Percentiles rank a stretch among this genome's conserved stretches.
phyloP scores from a whole-genome alignment of 1,140 invertebrate species.

The Trichoplusia ni region DNA sequence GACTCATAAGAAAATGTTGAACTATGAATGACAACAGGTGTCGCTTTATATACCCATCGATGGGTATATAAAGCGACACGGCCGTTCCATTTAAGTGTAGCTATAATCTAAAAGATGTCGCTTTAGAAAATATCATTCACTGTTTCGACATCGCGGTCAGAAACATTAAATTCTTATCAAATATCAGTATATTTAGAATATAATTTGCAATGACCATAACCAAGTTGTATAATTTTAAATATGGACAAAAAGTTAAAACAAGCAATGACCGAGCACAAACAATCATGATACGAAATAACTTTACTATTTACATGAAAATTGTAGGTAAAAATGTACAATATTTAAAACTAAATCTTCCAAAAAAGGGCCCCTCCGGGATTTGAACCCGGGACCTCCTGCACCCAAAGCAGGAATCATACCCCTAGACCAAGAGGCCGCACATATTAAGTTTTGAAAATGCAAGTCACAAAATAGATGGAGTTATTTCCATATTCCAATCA shows the following conservation, averaged over 20 bases:
- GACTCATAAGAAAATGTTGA: neutral
- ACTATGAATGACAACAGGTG: neutral
- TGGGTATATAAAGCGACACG: neutral
- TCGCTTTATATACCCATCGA: neutral
- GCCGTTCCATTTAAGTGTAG: neutral
- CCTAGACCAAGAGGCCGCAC: constrained; percentile 85
- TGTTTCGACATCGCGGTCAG: too few species aligned
- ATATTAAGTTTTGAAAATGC: neutral
- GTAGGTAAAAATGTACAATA: neutral
- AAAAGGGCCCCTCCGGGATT: constrained; percentile 84
- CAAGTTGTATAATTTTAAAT: too few species aligned
- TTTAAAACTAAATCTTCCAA: constrained; percentile 38
- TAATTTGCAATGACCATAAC: too few species aligned
- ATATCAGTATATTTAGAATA: too few species aligned
- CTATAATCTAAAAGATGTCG: neutral
- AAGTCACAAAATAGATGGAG: constrained; percentile 6
- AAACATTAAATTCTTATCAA: too few species aligned
- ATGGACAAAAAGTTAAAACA: too few species aligned
- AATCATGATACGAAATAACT: too few species aligned
- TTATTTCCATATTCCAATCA: neutral
- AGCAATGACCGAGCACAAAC: too few species aligned
- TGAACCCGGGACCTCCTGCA: constrained; percentile 88
- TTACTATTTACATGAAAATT: neutral
- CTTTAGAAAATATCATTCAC: too few species aligned
- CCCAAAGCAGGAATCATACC: constrained; percentile 81